Base-by-base conservation (phyloP, 2,113 vertebrate species). In the Myocastor coypus region DNA sequence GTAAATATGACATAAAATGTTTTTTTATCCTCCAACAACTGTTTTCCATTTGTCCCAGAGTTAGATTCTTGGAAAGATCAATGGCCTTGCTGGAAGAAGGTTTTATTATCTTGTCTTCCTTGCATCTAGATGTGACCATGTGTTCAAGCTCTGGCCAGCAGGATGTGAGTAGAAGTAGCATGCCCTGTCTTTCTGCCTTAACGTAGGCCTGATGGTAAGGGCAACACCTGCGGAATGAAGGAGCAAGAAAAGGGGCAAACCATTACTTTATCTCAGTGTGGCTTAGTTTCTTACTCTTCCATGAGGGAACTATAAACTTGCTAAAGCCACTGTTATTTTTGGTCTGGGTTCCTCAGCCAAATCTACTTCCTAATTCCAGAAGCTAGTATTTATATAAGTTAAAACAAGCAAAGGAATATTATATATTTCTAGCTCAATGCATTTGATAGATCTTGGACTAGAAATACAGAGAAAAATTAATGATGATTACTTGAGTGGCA, bases 51-150 rank as follows among this genome's bases (percentile, higher is more conserved):
- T 95, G 26, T 89, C 34, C n/a, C 32, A 26, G 24, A 69, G 81
- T 34, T 94, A 63, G 26, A 52, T 34, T 55, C 50, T 95, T 96
- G 69, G 78, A 94, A 91, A 82, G 46, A 59, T 37, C 81, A 91
- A 57, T 96, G 78, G 5, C 68, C 85, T 92, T 19, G 42, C 34
- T 68, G 83, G 77, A 88, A 89, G 59, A 83, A 61, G 24, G 82
- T 34, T 73, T 93, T 73, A 34, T 94, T 95, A 89, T 92, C 75
- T 93, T 69, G 9, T 55, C 30, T 92, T 32, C 92, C 24, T 87
- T 92, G 46, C 30, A 87, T 42, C 69, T 57, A 73, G 20, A 73
- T 93, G 42, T 66, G 81, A 81, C 50, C 61, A 68, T 40, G 59
- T 78, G 66, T 91, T 61, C 61, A 93, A 83, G 26, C 71, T 59